Conservation (phyloP, 37 sponge, comb jelly and placozoan species). For the Cliona cf. orientalis region DNA sequence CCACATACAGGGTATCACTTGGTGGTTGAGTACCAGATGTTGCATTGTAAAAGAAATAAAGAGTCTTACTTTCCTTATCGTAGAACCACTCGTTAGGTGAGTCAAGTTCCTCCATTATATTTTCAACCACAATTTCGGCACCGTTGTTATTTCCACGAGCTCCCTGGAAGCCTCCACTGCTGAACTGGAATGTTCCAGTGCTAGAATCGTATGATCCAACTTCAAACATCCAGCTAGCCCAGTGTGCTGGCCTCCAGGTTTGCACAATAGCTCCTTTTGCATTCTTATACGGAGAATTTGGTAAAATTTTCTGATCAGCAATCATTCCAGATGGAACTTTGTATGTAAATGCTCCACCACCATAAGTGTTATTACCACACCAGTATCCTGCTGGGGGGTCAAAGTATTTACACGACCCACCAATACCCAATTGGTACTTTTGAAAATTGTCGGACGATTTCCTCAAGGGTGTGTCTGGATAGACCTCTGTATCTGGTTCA, state of each 20-base stretch:
- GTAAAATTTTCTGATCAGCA: constrained; percentile 31
- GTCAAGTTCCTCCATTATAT: constrained; percentile 66
- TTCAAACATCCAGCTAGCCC: constrained; percentile 81
- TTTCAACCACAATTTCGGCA: constrained; percentile 63
- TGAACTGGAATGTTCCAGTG: constrained; percentile 36
- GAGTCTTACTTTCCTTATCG: constrained; percentile 22
- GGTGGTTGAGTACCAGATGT: constrained; percentile 39
- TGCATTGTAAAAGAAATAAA: constrained; percentile 57
- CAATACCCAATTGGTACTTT: constrained; percentile 55
- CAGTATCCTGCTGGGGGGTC: constrained; percentile 74
- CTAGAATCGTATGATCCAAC: constrained; percentile 23
- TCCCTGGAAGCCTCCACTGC: constrained; percentile 74
- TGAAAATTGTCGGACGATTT: constrained; percentile 39
- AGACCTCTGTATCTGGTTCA: constrained; percentile 11
- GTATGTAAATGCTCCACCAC: constrained; percentile 55
- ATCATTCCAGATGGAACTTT: constrained; percentile 37
- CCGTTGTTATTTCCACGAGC: constrained; percentile 66
- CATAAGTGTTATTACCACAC: constrained; percentile 36
- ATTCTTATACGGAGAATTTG: constrained; percentile 59
- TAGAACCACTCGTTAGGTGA: constrained; percentile 79
- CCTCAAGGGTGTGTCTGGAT: constrained; percentile 26
- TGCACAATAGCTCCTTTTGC: constrained; percentile 67
- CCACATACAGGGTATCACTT: constrained; percentile 29
- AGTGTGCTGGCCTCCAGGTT: constrained; percentile 62
- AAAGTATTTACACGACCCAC: constrained; percentile 49